Evolutionary conservation across 2,113 vertebrate species (phyloP), one percentile per base, ranked within the genome.

Genomic region (Brachyhypopomus occidentalis): DNA sequence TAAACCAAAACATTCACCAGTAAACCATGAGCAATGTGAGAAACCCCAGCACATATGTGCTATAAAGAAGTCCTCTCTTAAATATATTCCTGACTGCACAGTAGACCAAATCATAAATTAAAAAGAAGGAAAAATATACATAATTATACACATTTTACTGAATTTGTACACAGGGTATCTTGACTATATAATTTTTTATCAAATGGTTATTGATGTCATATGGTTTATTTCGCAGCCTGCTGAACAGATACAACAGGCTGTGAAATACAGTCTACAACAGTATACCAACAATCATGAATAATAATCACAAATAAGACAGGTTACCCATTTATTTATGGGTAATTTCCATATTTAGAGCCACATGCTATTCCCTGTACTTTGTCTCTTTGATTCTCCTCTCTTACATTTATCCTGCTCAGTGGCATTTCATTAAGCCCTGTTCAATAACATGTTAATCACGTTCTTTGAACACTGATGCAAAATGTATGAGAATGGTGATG

Each of bases 401-500:
- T 69, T 75, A 63, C 55, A 45, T 45, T 67, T 70, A 38, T 70
- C 60, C 70, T 60, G 75, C 55, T 78, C 59, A 55, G 36, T 62
- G 70, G 45, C 77, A 27, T 83, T 75, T 85, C 77, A 81, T 77
- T 86, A 45, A 22, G 34, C 74, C 12, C 48, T 67, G 63, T 79
- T 78, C 63, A 85, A 55, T 80, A 71, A 45, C 34, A 80, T 84
- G 82, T 76, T 75, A 79, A 82, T 79, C 22, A 72, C 27, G 58
- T 80, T 79, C 81, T 85, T 85, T 83, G 84, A 83, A 83, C 70
- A 77, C 73, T 38, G 23, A 74, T 81, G 84, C 81, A 79, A 75
- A 75, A 84, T 83, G 25, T 70, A 85, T 83, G 81, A 70, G 78
- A 85, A 80, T 85, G 73, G 63, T 52, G 30, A 85, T 79, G 84